Conservation (phyloP, 1,140 invertebrate species). For the Cecropterus lyciades region DNA sequence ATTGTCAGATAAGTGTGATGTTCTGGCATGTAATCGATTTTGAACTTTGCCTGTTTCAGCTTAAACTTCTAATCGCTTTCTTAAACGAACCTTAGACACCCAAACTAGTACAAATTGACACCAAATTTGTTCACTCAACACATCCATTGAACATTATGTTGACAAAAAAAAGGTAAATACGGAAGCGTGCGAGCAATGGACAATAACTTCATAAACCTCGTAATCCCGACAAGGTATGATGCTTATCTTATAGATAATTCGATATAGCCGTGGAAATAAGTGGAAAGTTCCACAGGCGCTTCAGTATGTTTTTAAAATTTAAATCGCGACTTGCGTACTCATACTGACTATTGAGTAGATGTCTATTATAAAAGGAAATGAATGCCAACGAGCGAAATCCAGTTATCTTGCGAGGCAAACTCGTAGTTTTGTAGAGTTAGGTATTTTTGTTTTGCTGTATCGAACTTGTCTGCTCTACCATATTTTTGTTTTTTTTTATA, state of each 20-base stretch:
- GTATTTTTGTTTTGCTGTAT: background rate
- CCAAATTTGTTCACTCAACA: too few species aligned
- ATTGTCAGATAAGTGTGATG: background rate
- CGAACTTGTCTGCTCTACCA: background rate
- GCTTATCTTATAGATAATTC: slow-evolving; percentile 39
- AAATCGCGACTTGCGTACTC: slow-evolving; percentile 48
- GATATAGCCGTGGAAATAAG: slow-evolving; percentile 7
- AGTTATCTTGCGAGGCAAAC: slow-evolving; percentile 41
- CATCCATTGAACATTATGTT: slow-evolving; percentile 23
- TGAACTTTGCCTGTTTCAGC: too few species aligned
- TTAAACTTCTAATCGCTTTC: too few species aligned
- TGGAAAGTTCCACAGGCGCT: slow-evolving; percentile 60
- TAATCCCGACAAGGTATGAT: slow-evolving; percentile 9
- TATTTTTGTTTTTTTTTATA: too few species aligned
- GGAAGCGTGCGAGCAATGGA: slow-evolving; percentile 7
- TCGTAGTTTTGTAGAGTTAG: background rate
- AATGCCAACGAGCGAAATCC: slow-evolving; percentile 48
- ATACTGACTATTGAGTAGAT: slow-evolving; percentile 53
- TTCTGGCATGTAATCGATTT: too few species aligned
- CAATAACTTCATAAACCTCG: background rate
- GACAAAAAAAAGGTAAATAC: background rate
- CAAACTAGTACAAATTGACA: too few species aligned
- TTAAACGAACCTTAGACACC: too few species aligned
- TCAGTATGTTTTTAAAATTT: slow-evolving; percentile 51
- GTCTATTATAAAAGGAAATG: slow-evolving; percentile 51